phyloP scores from a whole-genome alignment of 2,113 vertebrate species.

The Tinamus guttatus region DNA sequence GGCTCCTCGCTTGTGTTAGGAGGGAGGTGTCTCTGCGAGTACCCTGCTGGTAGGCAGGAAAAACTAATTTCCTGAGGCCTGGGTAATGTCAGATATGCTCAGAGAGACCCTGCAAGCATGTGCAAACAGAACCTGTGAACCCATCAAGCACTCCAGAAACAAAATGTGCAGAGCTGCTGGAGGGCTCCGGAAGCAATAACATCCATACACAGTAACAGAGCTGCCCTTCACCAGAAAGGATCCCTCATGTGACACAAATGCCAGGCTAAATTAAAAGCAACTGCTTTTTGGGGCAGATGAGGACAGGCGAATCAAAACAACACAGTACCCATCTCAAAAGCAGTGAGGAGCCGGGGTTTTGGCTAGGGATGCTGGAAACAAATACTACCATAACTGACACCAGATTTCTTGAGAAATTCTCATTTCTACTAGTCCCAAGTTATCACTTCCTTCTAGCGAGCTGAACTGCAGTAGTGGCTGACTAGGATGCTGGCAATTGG shows the following conservation, averaged over 20 bases:
- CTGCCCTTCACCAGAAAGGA: background rate
- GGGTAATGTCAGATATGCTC: background rate
- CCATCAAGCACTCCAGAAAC: background rate
- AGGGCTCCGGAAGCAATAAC: background rate
- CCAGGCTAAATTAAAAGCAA: background rate
- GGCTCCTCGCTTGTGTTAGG: background rate
- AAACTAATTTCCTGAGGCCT: background rate
- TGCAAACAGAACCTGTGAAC: background rate
- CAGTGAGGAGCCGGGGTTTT: background rate
- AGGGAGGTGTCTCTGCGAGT: background rate
- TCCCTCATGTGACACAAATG: background rate
- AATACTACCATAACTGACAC: background rate
- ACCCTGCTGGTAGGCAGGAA: background rate
- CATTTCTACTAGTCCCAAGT: background rate
- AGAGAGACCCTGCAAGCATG: background rate
- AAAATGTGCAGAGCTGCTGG: background rate
- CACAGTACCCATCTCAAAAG: background rate
- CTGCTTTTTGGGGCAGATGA: background rate
- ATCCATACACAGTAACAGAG: background rate
- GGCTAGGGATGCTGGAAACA: background rate
- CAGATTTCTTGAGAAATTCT: background rate
- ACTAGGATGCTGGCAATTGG: background rate
- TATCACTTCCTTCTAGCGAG: conserved; percentile 35
- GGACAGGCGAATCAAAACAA: background rate
- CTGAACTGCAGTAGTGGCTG: too few species aligned